Evolutionary conservation across 2,888 invertebrate genomes (phyloP), one percentile per base, ranked within the genome.

Genomic region (Apodemia hepburni): DNA sequence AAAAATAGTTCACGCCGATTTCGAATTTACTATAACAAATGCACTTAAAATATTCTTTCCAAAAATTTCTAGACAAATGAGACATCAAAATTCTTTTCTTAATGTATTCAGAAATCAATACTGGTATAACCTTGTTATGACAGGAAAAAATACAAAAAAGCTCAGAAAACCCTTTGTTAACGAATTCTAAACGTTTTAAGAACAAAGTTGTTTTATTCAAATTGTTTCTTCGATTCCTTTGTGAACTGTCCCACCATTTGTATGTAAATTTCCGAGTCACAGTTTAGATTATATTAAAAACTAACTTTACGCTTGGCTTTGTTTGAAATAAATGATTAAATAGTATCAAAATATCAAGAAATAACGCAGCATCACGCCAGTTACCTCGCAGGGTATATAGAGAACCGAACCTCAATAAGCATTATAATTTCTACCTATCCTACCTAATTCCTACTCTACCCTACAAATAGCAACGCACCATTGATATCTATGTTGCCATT

Each of bases 101-200:
- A 38, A 38, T 38, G 38, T 12, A 22, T 51, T 51, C 51, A 51
- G 51, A 27, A 51, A 51, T 51, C 49, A 51, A 54, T 54, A 54
- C 2, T 11, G 8, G 49, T 49, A 51, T 9, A 54, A 27, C 54
- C 27, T 54, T 54, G 54, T 54, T 54, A 54, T 54, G 54, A 54
- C 54, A 27, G 27, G 29, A 54, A 54, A 54, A 54, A 51, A 22
- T 54, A 54, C 27, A 54, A 54, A 54, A 33, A 54, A 54, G 54
- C 54, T 54, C 27, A 15, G 27, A 54, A 61, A 61, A 59, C 58
- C 58, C 49, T 62, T 58, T 58, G 47, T 61, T 58, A 58, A 58
- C 45, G 45, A 58, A 58, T 62, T 62, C 62, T 47, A 47, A 49
- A 47, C 62, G 57, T 62, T 62, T 62, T 47, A 62, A 62, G 47